Conservation (phyloP, 2,888 invertebrate species). For the Scaptomyza polygonia region DNA sequence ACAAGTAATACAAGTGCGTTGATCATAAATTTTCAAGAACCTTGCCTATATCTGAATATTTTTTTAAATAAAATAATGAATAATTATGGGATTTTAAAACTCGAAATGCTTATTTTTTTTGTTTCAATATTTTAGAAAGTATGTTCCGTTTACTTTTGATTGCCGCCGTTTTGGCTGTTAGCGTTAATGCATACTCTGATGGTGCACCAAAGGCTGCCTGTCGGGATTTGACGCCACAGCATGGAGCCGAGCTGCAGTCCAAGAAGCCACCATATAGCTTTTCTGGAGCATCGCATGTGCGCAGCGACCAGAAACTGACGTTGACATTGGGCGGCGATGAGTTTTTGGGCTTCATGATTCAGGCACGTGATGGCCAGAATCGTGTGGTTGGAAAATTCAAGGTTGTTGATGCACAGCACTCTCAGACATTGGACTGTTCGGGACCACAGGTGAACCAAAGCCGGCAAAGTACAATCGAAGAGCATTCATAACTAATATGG, state of each 20-base stretch:
- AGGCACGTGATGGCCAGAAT: slow-evolving; percentile 87
- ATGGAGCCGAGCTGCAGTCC: slow-evolving; percentile 87
- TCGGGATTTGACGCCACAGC: slow-evolving; percentile 88
- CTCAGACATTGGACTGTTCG: slow-evolving; percentile 82
- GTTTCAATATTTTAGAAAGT: slow-evolving; percentile 31
- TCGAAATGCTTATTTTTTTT: neutral
- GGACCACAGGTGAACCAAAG: slow-evolving; percentile 65
- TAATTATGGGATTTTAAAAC: too few species aligned
- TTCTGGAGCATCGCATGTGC: slow-evolving; percentile 83
- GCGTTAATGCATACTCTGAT: slow-evolving; percentile 85
- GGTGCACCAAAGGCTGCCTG: slow-evolving; percentile 89
- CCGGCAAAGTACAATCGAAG: neutral
- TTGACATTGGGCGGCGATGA: slow-evolving; percentile 85
- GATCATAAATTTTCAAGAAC: too few species aligned
- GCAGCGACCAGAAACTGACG: slow-evolving; percentile 83
- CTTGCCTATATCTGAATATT: too few species aligned
- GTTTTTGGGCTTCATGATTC: slow-evolving; percentile 88
- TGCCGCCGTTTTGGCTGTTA: slow-evolving; percentile 69
- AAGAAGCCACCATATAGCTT: slow-evolving; percentile 87
- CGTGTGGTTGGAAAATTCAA: slow-evolving; percentile 88
- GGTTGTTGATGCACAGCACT: slow-evolving; percentile 84
- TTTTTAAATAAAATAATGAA: too few species aligned
- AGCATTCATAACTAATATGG: neutral
- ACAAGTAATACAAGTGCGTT: too few species aligned
- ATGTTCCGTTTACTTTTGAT: slow-evolving; percentile 79